Evolutionary conservation across 2,797 vertebrate species (phyloP).

Genomic region (Brachyrhaphis roseni): DNA sequence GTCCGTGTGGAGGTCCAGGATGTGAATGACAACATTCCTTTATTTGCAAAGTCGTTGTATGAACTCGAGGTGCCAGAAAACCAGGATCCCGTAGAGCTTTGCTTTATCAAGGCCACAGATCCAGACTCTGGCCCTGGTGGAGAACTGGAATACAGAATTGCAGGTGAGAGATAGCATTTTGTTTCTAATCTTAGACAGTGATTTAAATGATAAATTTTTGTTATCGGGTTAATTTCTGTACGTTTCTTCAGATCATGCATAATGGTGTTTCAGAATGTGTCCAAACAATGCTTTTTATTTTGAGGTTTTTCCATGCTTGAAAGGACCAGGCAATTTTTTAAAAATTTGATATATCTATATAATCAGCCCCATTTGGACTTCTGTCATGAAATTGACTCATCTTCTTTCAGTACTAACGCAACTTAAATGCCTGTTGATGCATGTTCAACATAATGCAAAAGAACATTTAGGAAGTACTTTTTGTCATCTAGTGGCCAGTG

Average conservation of each 20-base stretch:
- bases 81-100: slow-evolving; percentile 84
- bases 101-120: slow-evolving; percentile 88
- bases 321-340: neutral
- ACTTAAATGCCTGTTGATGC: neutral
- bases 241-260: neutral
- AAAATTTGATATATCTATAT: neutral
- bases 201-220: neutral
- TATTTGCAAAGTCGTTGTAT: slow-evolving; percentile 84
- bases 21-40: slow-evolving; percentile 90
- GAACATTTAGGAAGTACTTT: neutral
- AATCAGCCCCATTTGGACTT: neutral
- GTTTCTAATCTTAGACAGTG: slow-evolving; percentile 24
- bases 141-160: slow-evolving; percentile 86
- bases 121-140: slow-evolving; percentile 88
- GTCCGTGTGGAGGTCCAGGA: slow-evolving; percentile 88
- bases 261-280: neutral
- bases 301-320: neutral
- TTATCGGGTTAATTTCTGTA: neutral
- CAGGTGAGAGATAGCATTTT: slow-evolving; percentile 78
- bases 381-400: neutral
- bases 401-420: neutral
- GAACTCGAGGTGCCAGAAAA: slow-evolving; percentile 93
- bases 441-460: neutral
- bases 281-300: neutral
- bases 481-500: neutral